Evolutionary conservation across 2,888 invertebrate species (phyloP).

Genomic region (Epistrophe grossulariae): DNA sequence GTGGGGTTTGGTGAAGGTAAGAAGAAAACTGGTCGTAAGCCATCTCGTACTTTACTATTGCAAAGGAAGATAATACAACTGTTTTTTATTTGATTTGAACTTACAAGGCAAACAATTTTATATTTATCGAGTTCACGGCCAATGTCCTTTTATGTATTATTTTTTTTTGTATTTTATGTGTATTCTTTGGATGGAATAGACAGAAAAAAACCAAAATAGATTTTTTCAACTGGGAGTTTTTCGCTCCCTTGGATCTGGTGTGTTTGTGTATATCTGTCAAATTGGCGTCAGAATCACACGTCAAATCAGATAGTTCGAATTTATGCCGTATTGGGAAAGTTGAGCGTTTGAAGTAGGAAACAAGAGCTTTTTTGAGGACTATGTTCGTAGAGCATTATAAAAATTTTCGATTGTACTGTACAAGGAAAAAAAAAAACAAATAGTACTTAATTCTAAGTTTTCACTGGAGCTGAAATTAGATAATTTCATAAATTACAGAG

Average conservation of each 20-base stretch:
- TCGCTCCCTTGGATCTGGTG: conserved; percentile 33
- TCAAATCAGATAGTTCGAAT: conserved; percentile 38
- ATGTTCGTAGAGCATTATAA: background rate
- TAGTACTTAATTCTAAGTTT: no score
- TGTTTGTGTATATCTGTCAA: conserved; percentile 69
- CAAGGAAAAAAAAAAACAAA: no score
- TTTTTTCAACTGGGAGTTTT: conserved; percentile 50
- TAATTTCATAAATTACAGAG: no score
- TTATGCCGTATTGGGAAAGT: background rate
- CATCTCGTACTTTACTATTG: conserved; percentile 4
- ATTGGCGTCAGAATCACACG: conserved; percentile 60
- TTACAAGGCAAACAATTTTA: conserved; percentile 46
- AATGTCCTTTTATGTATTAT: conserved; percentile 52
- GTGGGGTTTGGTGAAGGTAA: background rate
- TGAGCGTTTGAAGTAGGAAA: background rate
- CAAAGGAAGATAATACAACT: background rate
- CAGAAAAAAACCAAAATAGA: conserved; percentile 65
- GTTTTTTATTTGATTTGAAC: conserved; percentile 19
- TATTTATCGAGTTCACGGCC: conserved; percentile 44
- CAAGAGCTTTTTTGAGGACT: background rate
- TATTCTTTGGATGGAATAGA: conserved; percentile 33
- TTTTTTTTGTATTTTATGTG: conserved; percentile 37
- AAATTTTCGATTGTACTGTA: no score
- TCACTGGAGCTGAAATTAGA: no score
- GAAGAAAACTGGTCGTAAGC: background rate